Percentiles rank a stretch among this genome's conserved stretches.
These are phyloP conservation scores for Pteronotus mesoamericanus DNA, from an alignment of 2,797 vertebrate genomes.

Conservation along the genomic window DNA sequence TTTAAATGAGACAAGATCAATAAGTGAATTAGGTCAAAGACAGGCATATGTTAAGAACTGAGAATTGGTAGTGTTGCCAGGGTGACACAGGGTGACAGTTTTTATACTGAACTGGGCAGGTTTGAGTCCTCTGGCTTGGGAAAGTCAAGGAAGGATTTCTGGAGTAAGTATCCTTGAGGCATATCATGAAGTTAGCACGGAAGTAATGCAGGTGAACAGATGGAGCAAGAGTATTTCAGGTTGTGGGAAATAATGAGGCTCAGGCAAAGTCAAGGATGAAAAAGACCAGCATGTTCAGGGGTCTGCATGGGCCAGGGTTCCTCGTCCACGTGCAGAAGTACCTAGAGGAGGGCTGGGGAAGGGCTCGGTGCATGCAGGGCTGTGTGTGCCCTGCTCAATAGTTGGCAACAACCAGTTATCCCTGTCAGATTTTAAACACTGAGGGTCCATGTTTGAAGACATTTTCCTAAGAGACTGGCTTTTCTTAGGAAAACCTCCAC, in stretches of 20 bases:
- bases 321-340: not conserved
- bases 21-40: not conserved
- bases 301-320: not conserved
- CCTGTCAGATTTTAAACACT: not conserved
- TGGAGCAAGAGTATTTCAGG: not conserved
- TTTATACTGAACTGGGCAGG: not conserved
- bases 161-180: not conserved
- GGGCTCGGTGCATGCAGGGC: not conserved
- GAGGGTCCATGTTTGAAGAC: not conserved
- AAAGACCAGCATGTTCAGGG: not conserved
- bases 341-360: not conserved
- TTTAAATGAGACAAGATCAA: not conserved
- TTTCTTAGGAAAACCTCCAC: not conserved
- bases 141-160: not conserved
- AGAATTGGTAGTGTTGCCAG: not conserved
- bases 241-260: not conserved
- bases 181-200: not conserved
- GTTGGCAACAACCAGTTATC: not conserved
- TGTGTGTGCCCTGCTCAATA: not conserved
- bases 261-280: not conserved
- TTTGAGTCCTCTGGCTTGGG: not conserved
- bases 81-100: not conserved
- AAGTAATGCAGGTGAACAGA: not conserved
- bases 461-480: not conserved
- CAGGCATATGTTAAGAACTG: not conserved